phyloP scores from a whole-genome alignment of 2,888 invertebrate genomes.

The Microplitis manilae region DNA sequence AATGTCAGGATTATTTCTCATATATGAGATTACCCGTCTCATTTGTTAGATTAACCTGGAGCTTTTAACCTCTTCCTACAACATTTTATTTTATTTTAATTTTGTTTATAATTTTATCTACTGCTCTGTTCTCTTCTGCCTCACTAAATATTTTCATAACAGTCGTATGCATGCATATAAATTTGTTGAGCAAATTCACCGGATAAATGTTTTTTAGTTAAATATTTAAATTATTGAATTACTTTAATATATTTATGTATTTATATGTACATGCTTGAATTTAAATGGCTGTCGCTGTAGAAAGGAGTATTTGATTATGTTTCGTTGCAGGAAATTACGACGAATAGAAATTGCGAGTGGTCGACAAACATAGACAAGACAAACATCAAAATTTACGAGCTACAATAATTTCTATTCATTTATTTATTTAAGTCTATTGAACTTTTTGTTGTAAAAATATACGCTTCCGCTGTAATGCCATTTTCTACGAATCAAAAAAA shows the following conservation, averaged over 20 bases:
- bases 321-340: conserved; percentile 33
- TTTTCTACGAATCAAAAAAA: background rate
- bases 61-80: background rate
- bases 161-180: too few relatives aligned
- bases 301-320: conserved; percentile 27
- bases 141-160: too few relatives aligned
- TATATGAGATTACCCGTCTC: conserved; percentile 21
- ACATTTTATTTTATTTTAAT: background rate
- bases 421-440: background rate
- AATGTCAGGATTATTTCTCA: conserved; percentile 26
- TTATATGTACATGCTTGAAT: background rate
- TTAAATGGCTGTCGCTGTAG: conserved; percentile 3
- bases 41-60: conserved; percentile 9
- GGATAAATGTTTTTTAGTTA: background rate
- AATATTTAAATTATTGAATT: background rate
- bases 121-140: too few relatives aligned
- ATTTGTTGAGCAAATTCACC: too few relatives aligned
- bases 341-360: conserved; percentile 29
- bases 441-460: background rate
- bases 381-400: conserved; percentile 6
- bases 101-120: too few relatives aligned
- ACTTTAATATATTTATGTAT: background rate
- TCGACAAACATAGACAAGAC: conserved; percentile 29
- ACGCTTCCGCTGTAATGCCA: background rate
- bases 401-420: conserved; percentile 33